These are phyloP conservation scores for Ophonus ardosiacus DNA, from an alignment of 2,888 invertebrate species.

Conservation along the genomic window DNA sequence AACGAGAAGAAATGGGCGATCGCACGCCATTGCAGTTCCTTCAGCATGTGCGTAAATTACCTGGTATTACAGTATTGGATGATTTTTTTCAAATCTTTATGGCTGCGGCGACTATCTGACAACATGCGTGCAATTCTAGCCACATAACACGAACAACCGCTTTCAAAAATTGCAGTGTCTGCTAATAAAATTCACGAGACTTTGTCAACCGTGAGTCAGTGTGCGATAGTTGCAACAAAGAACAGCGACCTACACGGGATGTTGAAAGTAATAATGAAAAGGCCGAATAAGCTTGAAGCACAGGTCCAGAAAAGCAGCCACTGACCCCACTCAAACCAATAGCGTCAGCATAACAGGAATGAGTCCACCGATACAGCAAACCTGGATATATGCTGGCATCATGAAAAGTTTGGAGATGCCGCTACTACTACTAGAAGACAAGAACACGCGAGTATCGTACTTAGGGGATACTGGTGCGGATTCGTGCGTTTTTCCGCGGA, in stretches of 20 bases:
- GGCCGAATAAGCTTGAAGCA: background rate
- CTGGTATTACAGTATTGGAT: background rate
- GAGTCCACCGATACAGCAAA: background rate
- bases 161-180: background rate
- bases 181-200: background rate
- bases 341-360: background rate
- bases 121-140: no score
- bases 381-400: no score
- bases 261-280: background rate
- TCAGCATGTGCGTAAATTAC: background rate
- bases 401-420: no score
- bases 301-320: background rate
- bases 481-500: background rate
- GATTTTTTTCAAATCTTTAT: background rate
- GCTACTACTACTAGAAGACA: background rate
- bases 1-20: background rate
- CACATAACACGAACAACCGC: background rate
- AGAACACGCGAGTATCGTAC: background rate
- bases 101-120: no score
- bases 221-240: no score
- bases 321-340: no score
- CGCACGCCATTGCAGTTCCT: constrained; percentile 21
- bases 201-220: no score
- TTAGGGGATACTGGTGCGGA: background rate
- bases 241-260: background rate